Percentiles rank a stretch among this genome's conserved stretches.
These are phyloP conservation scores for Podarcis siculus DNA, from an alignment of 2,797 vertebrate species.

Conservation along the genomic window DNA sequence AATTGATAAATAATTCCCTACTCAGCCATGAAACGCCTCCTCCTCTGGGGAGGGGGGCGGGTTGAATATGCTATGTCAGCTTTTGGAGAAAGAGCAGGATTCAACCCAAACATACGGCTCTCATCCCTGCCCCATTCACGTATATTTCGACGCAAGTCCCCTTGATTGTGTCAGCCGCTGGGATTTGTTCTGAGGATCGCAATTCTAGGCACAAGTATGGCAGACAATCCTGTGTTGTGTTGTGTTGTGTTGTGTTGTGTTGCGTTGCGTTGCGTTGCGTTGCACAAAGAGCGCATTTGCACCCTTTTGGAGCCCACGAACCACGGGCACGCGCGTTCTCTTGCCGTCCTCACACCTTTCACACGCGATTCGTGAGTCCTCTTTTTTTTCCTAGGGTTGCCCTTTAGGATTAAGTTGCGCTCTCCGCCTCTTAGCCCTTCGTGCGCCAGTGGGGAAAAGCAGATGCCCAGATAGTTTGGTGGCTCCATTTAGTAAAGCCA, in stretches of 20 bases:
- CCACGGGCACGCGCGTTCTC: background rate
- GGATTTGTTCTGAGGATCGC: background rate
- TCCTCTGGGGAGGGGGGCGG: no score
- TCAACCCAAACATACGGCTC: background rate
- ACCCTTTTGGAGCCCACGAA: no score
- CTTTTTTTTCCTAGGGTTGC: background rate
- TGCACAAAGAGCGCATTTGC: no score
- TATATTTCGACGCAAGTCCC: background rate
- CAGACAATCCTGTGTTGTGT: no score
- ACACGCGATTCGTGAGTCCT: background rate
- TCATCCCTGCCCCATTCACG: background rate
- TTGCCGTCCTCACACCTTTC: background rate
- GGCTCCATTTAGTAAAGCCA: slow-evolving; percentile 64
- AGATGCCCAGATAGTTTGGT: slow-evolving; percentile 45
- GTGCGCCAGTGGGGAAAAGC: slow-evolving; percentile 3
- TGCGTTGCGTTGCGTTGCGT: no score
- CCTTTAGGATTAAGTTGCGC: background rate
- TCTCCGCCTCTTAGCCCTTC: background rate
- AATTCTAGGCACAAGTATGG: background rate
- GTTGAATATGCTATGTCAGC: no score
- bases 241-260: no score
- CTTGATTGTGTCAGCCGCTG: background rate
- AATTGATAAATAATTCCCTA: no score
- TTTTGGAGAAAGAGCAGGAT: background rate
- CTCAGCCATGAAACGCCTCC: background rate